A percentile compares a stretch with the other conserved stretches of the same genome.
These are phyloP conservation scores for Remorina albescens DNA, from an alignment of 2,797 vertebrate species.

Conservation along the genomic window DNA sequence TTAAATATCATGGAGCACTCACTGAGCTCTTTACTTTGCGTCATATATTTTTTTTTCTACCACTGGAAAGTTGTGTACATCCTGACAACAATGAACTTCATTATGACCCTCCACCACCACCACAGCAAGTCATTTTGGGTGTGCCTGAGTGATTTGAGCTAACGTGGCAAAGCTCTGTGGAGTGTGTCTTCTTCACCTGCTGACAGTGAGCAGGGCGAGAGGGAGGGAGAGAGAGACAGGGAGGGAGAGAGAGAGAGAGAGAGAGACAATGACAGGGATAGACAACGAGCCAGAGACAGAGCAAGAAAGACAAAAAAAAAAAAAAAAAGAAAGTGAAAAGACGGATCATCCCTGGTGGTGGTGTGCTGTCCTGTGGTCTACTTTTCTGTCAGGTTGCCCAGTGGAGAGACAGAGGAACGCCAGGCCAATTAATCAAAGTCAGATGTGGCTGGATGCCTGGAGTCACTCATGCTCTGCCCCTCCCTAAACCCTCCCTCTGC, in stretches of 20 bases:
- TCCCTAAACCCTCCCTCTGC: conserved; percentile 46
- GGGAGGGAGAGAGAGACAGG: conserved; percentile 3
- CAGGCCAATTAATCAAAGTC: conserved; percentile 99
- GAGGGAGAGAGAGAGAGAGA: conserved; percentile 4
- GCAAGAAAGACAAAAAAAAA: conserved; percentile 6
- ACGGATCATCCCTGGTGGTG: conserved; percentile 75
- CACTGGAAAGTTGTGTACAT: conserved; percentile 40
- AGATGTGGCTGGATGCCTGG: conserved; percentile 95
- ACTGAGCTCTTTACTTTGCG: conserved; percentile 16
- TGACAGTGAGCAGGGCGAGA: conserved; percentile 66
- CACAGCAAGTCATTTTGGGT: conserved; percentile 51
- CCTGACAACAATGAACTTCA: conserved; percentile 61
- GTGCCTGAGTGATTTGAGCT: conserved; percentile 74
- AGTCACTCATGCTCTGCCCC: conserved; percentile 92
- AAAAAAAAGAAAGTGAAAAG: conserved; percentile 39
- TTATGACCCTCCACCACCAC: conserved; percentile 11
- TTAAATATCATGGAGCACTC: conserved; percentile 39
- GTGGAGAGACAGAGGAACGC: conserved; percentile 88
- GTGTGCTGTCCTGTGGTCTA: conserved; percentile 80
- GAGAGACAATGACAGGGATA: conserved; percentile 35
- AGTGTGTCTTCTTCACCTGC: conserved; percentile 79
- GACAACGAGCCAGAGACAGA: conserved; percentile 23
- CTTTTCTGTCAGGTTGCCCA: conserved; percentile 90
- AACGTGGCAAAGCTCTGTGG: conserved; percentile 79
- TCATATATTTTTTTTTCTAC: conserved; percentile 2